A percentile compares a stretch with the other conserved stretches of the same genome.
Conservation (phyloP, 1,140 invertebrate species). For the Euwallacea fornicatus region DNA sequence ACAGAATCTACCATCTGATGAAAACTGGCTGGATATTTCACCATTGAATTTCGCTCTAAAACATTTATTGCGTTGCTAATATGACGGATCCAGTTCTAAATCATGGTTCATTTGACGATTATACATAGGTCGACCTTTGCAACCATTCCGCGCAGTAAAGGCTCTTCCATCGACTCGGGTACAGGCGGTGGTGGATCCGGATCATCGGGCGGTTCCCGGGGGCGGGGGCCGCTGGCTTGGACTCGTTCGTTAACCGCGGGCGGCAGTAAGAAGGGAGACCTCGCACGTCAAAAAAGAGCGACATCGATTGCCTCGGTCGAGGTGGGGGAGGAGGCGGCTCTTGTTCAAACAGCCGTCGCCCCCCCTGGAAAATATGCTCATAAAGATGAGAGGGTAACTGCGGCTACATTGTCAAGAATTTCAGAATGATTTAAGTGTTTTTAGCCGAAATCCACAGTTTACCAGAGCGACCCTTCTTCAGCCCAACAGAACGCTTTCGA, state of each 20-base stretch:
- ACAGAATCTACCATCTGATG: neutral
- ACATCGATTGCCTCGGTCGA: slow-evolving; percentile 47
- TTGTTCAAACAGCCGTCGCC: slow-evolving; percentile 40
- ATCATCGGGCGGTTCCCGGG: slow-evolving; percentile 11
- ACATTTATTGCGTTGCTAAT: too few species aligned
- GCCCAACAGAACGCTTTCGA: slow-evolving; percentile 16
- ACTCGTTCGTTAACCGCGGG: slow-evolving; percentile 42
- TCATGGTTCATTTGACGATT: too few species aligned
- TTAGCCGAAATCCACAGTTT: slow-evolving; percentile 16
- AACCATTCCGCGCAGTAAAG: slow-evolving; percentile 35
- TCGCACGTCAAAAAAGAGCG: slow-evolving; percentile 36
- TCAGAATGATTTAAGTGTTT: neutral
- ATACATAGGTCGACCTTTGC: slow-evolving; percentile 19
- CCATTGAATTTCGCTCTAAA: too few species aligned
- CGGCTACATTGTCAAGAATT: neutral
- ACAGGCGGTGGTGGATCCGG: slow-evolving; percentile 29
- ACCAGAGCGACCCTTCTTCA: slow-evolving; percentile 5
- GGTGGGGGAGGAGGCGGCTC: slow-evolving; percentile 51
- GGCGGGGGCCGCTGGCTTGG: slow-evolving; percentile 33
- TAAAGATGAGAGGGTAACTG: slow-evolving; percentile 10
- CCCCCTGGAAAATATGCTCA: slow-evolving; percentile 42
- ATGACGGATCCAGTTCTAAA: too few species aligned
- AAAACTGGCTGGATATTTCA: too few species aligned
- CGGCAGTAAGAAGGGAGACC: slow-evolving; percentile 41
- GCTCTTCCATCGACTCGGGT: slow-evolving; percentile 32